Conservation (phyloP, 2,797 vertebrate genomes). For the Odontamblyopus lacepedii region DNA sequence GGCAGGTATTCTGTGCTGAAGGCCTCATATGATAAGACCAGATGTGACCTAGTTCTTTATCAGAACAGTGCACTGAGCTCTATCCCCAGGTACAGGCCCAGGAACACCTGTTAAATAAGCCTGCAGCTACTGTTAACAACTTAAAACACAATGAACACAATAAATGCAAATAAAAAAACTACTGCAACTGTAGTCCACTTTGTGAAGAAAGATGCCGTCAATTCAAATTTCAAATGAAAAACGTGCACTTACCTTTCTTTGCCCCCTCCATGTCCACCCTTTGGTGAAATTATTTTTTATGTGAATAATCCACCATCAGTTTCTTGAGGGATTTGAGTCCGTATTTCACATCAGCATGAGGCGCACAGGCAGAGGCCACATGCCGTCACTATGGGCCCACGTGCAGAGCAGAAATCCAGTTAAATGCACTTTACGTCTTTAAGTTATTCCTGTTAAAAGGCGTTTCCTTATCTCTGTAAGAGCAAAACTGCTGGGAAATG, state of each 20-base stretch:
- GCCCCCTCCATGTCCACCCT: constrained; percentile 63
- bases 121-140: constrained; percentile 19
- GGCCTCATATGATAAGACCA: constrained; percentile 60
- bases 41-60: constrained; percentile 79
- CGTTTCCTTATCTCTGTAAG: constrained; percentile 17
- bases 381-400: constrained; percentile 31
- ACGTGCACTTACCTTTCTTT: constrained; percentile 67
- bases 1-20: constrained; percentile 46
- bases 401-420: constrained; percentile 33
- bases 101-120: constrained; percentile 63
- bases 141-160: not conserved
- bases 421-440: constrained; percentile 30
- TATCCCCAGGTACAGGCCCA: constrained; percentile 43
- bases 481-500: constrained; percentile 25
- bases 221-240: not conserved
- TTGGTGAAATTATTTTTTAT: constrained; percentile 45
- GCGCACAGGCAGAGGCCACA: constrained; percentile 19
- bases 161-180: not conserved
- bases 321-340: constrained; percentile 32
- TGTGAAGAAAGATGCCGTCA: not conserved
- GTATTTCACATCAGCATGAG: constrained; percentile 38
- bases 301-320: constrained; percentile 58
- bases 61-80: constrained; percentile 39
- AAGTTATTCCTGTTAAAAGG: not conserved
- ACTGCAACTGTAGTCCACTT: not conserved